Conservation (phyloP, 2,888 invertebrate species). For the Apeira syringaria region DNA sequence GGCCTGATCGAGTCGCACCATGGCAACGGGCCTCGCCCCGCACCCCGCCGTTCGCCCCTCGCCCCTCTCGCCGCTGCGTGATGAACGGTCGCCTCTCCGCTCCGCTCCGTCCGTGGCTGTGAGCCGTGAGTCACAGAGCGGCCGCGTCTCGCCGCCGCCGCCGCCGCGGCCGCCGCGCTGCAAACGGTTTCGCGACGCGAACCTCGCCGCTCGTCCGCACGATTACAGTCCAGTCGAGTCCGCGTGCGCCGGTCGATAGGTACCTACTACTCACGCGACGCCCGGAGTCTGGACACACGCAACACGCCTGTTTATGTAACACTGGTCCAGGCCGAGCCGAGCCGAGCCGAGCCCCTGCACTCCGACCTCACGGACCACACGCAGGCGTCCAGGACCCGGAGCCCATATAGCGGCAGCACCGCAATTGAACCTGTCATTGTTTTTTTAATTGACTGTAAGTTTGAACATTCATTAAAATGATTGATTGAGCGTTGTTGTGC, state of each 20-base stretch:
- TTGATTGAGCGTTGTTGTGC: too few relatives aligned
- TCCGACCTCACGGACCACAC: background rate
- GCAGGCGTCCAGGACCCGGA: background rate
- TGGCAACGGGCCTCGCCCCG: slow-evolving; percentile 67
- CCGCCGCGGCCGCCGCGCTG: slow-evolving; percentile 7
- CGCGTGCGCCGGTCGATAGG: slow-evolving; percentile 56
- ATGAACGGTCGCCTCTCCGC: slow-evolving; percentile 26
- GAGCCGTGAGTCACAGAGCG: too few relatives aligned
- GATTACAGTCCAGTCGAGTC: background rate
- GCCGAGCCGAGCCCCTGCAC: background rate
- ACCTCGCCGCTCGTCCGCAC: slow-evolving; percentile 8
- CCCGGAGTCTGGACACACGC: background rate
- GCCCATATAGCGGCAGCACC: slow-evolving; percentile 1
- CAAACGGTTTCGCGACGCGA: slow-evolving; percentile 13
- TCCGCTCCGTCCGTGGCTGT: slow-evolving; percentile 2
- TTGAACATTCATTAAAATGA: too few relatives aligned
- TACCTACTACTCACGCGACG: background rate
- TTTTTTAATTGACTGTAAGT: background rate
- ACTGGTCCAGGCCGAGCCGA: too few relatives aligned
- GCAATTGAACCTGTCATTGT: slow-evolving; percentile 14
- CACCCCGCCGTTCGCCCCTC: slow-evolving; percentile 26
- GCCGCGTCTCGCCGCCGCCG: background rate
- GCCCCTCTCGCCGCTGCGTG: slow-evolving; percentile 38
- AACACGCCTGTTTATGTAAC: too few relatives aligned
- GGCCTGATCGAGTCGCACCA: slow-evolving; percentile 90